Evolutionary conservation across 92 coral and sea anemone species (phyloP).

Genomic region (Porites rus): DNA sequence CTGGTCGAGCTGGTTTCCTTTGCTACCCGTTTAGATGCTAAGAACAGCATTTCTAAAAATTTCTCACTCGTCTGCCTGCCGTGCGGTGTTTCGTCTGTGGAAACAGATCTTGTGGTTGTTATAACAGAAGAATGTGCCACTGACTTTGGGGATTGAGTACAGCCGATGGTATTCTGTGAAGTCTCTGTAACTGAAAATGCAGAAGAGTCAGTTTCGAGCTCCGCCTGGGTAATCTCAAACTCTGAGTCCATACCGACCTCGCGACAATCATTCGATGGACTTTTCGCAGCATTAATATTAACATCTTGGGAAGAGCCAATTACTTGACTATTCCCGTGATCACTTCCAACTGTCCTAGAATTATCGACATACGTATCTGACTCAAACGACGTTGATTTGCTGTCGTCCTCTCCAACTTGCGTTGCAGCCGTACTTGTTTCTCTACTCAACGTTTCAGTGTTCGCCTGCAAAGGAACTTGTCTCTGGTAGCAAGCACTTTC

Average conservation of each 20-base stretch:
- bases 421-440: background rate
- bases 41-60: background rate
- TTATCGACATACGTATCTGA: background rate
- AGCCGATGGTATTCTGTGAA: background rate
- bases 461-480: background rate
- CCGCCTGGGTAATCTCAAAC: background rate
- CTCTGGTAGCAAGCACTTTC: conserved; percentile 76
- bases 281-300: background rate
- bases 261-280: background rate
- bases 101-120: conserved; percentile 2
- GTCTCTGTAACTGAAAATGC: background rate
- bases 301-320: background rate
- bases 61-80: background rate
- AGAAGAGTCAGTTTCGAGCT: background rate
- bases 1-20: background rate
- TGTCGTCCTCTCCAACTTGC: background rate
- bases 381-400: background rate
- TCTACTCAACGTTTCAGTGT: background rate
- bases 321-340: background rate
- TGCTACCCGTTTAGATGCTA: background rate
- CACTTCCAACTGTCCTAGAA: background rate
- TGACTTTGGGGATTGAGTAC: background rate
- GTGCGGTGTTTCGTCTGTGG: background rate
- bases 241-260: background rate
- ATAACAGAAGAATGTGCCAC: background rate